phyloP scores from a whole-genome alignment of 2,113 vertebrate genomes.

The Rousettus leschenaultii region DNA sequence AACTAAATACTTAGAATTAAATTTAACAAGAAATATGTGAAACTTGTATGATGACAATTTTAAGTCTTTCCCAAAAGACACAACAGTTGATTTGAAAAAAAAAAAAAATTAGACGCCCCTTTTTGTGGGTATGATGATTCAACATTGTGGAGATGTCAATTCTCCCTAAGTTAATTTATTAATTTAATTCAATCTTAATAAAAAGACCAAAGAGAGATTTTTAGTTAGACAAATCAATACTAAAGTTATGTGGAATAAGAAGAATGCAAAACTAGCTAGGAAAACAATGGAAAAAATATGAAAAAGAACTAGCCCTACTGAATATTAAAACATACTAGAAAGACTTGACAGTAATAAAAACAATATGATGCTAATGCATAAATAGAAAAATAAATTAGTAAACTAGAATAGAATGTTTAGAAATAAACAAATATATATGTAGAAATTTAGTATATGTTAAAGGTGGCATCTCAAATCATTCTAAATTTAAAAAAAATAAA shows the following conservation, averaged over 20 bases:
- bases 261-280: background rate
- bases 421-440: background rate
- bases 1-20: background rate
- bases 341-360: background rate
- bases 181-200: background rate
- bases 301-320: background rate
- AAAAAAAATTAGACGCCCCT: background rate
- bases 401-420: background rate
- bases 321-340: background rate
- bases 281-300: background rate
- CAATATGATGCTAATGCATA: background rate
- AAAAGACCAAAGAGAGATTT: background rate
- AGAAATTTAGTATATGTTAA: background rate
- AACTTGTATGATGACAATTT: background rate
- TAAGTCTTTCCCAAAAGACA: background rate
- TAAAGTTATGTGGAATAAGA: background rate
- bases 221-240: background rate
- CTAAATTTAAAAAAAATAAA: background rate
- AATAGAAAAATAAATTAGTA: background rate
- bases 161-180: background rate
- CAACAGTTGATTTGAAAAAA: background rate
- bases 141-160: background rate
- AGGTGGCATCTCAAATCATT: background rate
- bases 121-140: background rate
- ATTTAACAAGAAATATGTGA: background rate